These are phyloP conservation scores for Xenopus borealis DNA, from an alignment of 2,113 vertebrate genomes.

Conservation along the genomic window DNA sequence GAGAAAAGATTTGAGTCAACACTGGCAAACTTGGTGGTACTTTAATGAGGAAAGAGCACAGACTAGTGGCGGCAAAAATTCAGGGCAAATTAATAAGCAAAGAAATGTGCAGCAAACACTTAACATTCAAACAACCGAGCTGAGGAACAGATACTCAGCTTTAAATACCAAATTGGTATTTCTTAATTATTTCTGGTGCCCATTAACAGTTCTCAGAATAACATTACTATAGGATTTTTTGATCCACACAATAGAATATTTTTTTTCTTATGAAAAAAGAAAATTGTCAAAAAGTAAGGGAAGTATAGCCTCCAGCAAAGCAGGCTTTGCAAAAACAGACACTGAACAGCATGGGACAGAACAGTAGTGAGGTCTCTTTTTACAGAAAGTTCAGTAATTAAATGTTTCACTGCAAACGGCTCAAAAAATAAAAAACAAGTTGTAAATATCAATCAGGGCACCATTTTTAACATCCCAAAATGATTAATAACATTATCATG, in stretches of 20 bases:
- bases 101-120: too few species aligned
- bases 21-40: neutral
- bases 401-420: slow-evolving; percentile 35
- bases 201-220: neutral
- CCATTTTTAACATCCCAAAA: slow-evolving; percentile 7
- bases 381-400: slow-evolving; percentile 42
- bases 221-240: neutral
- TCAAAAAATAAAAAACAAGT: slow-evolving; percentile 40
- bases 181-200: neutral
- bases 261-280: neutral
- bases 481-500: slow-evolving; percentile 8
- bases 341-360: slow-evolving; percentile 31
- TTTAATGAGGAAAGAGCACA: slow-evolving; percentile 29
- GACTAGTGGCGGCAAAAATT: slow-evolving; percentile 24
- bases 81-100: too few species aligned
- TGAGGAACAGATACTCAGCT: too few species aligned
- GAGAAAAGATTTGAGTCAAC: too few species aligned
- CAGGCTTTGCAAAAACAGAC: slow-evolving; percentile 18
- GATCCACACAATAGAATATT: neutral
- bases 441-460: slow-evolving; percentile 34
- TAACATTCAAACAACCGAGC: too few species aligned
- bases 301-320: slow-evolving; percentile 17
- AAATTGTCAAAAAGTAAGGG: neutral
- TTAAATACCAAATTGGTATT: too few species aligned
- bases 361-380: slow-evolving; percentile 19